Evolutionary conservation across 53 echinoderm and acorn worm species (phyloP).

Genomic region (Astropecten irregularis): DNA sequence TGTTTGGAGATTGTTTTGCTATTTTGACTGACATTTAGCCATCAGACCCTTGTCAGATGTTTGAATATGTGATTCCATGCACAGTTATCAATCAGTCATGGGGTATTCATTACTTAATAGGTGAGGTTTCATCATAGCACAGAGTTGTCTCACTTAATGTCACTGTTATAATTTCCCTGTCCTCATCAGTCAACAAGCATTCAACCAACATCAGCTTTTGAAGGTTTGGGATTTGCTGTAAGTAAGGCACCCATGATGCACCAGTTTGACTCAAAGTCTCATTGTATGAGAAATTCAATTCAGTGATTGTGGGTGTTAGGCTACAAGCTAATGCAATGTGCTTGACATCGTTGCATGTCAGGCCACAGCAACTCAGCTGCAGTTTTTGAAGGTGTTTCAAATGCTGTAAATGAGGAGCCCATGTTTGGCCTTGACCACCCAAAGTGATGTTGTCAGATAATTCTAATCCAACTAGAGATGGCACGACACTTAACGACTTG

Average conservation of each 20-base stretch:
- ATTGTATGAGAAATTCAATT: neutral
- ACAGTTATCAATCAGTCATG: too few relatives aligned
- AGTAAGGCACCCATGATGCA: neutral
- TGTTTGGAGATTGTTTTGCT: too few relatives aligned
- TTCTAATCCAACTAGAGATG: neutral
- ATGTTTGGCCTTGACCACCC: neutral
- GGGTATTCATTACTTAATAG: too few relatives aligned
- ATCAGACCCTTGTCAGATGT: too few relatives aligned
- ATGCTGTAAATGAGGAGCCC: neutral
- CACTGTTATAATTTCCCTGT: too few relatives aligned
- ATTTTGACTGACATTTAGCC: too few relatives aligned
- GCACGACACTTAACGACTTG: neutral
- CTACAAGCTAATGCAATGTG: neutral
- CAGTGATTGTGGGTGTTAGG: neutral
- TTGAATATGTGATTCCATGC: too few relatives aligned
- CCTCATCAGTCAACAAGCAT: neutral
- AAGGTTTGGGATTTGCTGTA: neutral
- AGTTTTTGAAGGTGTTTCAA: constrained; percentile 1
- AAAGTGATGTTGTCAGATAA: neutral
- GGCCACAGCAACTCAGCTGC: neutral
- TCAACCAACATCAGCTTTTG: neutral
- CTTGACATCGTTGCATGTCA: neutral
- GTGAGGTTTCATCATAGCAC: too few relatives aligned
- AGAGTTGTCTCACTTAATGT: too few relatives aligned
- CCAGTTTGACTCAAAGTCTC: neutral